phyloP scores from a whole-genome alignment of 2,888 invertebrate genomes.

The Drosophila conformis region DNA sequence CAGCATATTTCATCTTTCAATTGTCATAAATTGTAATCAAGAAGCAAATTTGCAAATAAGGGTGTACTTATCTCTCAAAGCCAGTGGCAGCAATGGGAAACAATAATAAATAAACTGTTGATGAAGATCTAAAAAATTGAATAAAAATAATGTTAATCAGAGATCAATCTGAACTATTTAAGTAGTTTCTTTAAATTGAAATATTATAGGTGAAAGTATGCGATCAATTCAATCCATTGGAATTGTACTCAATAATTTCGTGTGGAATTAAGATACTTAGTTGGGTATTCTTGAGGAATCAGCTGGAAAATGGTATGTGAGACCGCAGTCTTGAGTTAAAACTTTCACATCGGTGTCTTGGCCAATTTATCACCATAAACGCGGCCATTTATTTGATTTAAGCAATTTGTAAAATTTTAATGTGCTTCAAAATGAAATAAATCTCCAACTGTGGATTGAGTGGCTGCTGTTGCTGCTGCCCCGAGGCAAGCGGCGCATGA shows the following conservation, averaged over 20 bases:
- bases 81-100: not conserved
- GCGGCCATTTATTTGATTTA: conserved; percentile 77
- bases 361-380: conserved; percentile 77
- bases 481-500: not conserved
- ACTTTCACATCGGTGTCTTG: conserved; percentile 61
- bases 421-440: conserved; percentile 75
- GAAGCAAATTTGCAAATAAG: conserved; percentile 19
- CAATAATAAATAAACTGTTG: not conserved
- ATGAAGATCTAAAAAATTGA: not conserved
- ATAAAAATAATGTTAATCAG: not conserved
- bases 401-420: conserved; percentile 81
- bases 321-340: conserved; percentile 44
- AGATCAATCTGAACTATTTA: not conserved
- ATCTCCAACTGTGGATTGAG: conserved; percentile 73
- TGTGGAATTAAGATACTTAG: not conserved
- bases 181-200: not conserved
- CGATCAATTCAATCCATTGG: too few species aligned
- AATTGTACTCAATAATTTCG: not conserved
- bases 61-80: not conserved
- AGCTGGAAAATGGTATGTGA: conserved; percentile 2
- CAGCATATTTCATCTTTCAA: conserved; percentile 57
- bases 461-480: conserved; percentile 12
- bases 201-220: not conserved
- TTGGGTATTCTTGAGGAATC: conserved; percentile 12
- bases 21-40: conserved; percentile 56